phyloP scores from a whole-genome alignment of 2,888 invertebrate genomes.

The Tiliacea aurago region DNA sequence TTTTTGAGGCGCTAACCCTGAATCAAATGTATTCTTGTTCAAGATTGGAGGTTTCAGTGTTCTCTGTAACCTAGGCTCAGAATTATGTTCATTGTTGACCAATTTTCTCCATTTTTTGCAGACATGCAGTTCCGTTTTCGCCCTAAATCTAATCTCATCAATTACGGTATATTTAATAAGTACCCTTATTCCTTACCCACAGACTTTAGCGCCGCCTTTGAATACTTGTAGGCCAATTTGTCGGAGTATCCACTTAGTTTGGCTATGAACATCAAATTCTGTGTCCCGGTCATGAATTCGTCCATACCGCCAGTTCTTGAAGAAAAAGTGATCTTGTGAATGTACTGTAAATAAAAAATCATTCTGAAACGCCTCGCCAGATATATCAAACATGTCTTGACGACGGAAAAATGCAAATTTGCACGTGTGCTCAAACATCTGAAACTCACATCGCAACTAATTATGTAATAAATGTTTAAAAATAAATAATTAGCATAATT shows the following conservation, averaged over 20 bases:
- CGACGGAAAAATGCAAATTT: no score
- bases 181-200: slow-evolving; percentile 38
- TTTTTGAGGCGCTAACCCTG: background rate
- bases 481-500: no score
- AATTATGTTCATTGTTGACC: background rate
- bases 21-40: background rate
- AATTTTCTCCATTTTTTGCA: background rate
- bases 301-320: slow-evolving; percentile 39
- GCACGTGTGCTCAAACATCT: no score
- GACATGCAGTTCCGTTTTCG: background rate
- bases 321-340: slow-evolving; percentile 34
- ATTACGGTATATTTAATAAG: background rate
- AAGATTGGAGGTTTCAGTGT: background rate
- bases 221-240: background rate
- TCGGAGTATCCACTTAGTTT: slow-evolving; percentile 33
- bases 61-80: background rate
- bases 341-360: slow-evolving; percentile 46
- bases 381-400: background rate
- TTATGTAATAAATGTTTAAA: no score
- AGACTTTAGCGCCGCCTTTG: slow-evolving; percentile 20
- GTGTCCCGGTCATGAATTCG: slow-evolving; percentile 38
- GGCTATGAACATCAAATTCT: slow-evolving; percentile 48
- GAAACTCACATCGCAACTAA: no score
- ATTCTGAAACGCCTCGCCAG: background rate
- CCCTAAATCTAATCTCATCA: background rate